These are phyloP conservation scores for Meleagris gallopavo DNA, from an alignment of 2,113 vertebrate genomes.

Conservation along the genomic window DNA sequence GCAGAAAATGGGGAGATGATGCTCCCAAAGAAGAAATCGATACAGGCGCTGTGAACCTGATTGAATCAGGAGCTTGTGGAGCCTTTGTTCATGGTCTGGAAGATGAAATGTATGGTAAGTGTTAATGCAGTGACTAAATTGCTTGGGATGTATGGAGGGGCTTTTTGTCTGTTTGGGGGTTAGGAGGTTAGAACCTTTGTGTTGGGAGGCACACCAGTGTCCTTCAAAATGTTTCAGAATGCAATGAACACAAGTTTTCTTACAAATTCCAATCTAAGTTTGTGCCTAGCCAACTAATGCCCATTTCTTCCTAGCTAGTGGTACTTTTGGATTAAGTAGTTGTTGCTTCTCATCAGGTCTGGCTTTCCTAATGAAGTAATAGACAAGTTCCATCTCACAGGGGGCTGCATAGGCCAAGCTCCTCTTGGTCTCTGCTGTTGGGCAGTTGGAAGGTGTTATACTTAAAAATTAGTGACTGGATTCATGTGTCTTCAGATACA, in stretches of 20 bases:
- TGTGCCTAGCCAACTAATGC: neutral
- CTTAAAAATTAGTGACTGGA: neutral
- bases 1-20: constrained; percentile 97
- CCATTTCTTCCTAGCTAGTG: neutral
- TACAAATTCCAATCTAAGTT: neutral
- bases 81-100: constrained; percentile 98
- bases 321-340: neutral
- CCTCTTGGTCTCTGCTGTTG: neutral
- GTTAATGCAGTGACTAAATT: neutral
- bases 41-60: constrained; percentile 92
- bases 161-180: no score
- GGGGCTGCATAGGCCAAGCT: neutral
- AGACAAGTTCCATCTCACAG: neutral
- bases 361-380: neutral
- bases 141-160: no score
- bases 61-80: constrained; percentile 95
- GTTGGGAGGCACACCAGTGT: neutral
- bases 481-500: neutral
- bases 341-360: neutral
- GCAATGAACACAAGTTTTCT: neutral
- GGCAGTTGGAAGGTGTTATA: neutral
- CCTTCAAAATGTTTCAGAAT: neutral
- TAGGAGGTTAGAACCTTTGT: neutral
- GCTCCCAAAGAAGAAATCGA: constrained; percentile 95
- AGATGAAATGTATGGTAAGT: constrained; percentile 97